Conservation (phyloP, 2,888 invertebrate genomes). For the Plutella xylostella region DNA sequence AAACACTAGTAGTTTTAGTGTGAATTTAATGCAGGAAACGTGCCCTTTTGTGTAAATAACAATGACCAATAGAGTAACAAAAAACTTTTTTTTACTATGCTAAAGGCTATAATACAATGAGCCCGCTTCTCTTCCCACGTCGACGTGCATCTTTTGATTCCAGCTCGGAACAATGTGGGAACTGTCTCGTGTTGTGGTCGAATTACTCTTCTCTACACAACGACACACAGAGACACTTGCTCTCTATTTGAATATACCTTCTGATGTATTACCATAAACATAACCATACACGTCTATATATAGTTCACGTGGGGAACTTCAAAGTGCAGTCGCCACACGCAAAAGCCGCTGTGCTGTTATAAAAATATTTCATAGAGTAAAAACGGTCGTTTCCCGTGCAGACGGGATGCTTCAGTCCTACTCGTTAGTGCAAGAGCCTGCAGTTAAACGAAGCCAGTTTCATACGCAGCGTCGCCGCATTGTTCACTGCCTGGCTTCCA, state of each 20-base stretch:
- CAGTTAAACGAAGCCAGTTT: constrained; percentile 8
- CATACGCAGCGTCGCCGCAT: neutral
- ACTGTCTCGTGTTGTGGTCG: neutral
- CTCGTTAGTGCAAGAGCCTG: constrained; percentile 1
- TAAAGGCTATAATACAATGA: constrained; percentile 46
- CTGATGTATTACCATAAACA: too few species aligned
- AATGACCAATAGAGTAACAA: constrained; percentile 58
- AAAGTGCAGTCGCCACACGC: too few species aligned
- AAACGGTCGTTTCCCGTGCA: constrained; percentile 15
- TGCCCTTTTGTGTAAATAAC: constrained; percentile 49
- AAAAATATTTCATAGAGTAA: too few species aligned
- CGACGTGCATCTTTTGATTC: neutral
- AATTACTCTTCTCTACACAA: too few species aligned
- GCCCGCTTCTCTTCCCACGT: constrained; percentile 55
- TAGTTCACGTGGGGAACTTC: too few species aligned
- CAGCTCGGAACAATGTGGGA: neutral
- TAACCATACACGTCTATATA: too few species aligned
- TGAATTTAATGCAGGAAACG: constrained; percentile 51
- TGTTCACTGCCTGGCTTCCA: neutral
- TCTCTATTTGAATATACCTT: too few species aligned
- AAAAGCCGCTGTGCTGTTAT: too few species aligned
- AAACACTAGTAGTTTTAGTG: constrained; percentile 19
- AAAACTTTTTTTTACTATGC: constrained; percentile 38
- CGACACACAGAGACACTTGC: too few species aligned
- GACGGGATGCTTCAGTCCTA: constrained; percentile 10